Percentiles rank a stretch among this genome's conserved stretches.
Conservation (phyloP, 1,140 invertebrate genomes). For the Nymphalis io region DNA sequence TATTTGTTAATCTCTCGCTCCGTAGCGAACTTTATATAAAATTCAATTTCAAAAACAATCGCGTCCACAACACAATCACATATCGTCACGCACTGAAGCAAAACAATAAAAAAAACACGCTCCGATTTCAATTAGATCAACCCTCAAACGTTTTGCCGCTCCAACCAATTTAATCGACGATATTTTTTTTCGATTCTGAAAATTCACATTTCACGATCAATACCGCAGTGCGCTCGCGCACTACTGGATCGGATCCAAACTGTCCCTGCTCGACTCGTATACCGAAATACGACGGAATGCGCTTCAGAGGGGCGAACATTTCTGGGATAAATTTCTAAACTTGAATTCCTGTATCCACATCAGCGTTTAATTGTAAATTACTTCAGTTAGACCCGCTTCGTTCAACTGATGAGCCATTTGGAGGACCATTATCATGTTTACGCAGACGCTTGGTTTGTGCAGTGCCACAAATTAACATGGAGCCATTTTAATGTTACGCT, state of each 20-base stretch:
- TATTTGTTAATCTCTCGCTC: background rate
- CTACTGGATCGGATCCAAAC: constrained; percentile 73
- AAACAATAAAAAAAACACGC: constrained; percentile 4
- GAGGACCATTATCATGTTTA: constrained; percentile 25
- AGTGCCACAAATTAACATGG: constrained; percentile 30
- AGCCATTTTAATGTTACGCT: constrained; percentile 24
- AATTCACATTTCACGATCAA: constrained; percentile 36
- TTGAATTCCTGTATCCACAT: constrained; percentile 1
- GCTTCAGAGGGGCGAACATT: constrained; percentile 58
- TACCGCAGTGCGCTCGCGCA: constrained; percentile 50
- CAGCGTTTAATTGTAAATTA: constrained; percentile 18
- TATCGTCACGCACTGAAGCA: constrained; percentile 20
- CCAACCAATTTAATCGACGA: background rate
- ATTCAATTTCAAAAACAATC: constrained; percentile 28
- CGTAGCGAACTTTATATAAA: constrained; percentile 11
- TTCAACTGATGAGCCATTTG: constrained; percentile 15
- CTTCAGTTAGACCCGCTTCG: constrained; percentile 4
- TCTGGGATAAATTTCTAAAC: constrained; percentile 46
- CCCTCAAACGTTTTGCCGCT: constrained; percentile 6
- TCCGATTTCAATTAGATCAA: constrained; percentile 19
- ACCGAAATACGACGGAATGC: constrained; percentile 73
- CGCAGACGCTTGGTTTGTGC: constrained; percentile 7
- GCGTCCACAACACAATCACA: constrained; percentile 25
- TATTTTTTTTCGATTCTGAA: constrained; percentile 10
- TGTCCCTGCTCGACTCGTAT: constrained; percentile 71